Base-by-base conservation (phyloP, 1,140 invertebrate species). In the Meloidogyne exigua region DNA sequence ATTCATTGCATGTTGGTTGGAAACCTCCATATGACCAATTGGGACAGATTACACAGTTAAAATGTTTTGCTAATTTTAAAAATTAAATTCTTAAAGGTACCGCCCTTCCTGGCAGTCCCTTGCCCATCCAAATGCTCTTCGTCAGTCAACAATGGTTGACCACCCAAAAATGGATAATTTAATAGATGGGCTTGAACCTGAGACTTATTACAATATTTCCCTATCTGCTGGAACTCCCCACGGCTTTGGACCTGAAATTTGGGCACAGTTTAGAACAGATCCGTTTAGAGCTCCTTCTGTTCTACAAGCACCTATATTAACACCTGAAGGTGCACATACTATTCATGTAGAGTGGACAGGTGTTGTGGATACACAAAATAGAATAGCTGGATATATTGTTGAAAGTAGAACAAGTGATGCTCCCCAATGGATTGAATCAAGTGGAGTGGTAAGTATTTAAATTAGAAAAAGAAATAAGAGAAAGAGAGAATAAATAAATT, bases 1-100 rank as follows among this genome's bases (percentile, higher is more conserved):
- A 87, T 70, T 85, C 87, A 7, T 77, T 87, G 49, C 85, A 87
- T 68, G 82, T 87, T 72, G 65, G 81, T n/a, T 87, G 85, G 85
- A 79, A 79, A 72, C 85, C 85, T 69, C 85, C 85, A 13, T 42
- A 79, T 68, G 86, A 84, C 68, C 76, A 76, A n/a, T 75, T 84
- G 63, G 82, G 84, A 32, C 81, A 85, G 36, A 83, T 86, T 69
- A 86, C 80, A 13, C 86, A 87, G 76, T 86, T 85, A 2, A 12
- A 36, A 64, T 18, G 2, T 13, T 73, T 15, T 73, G 2, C 21
- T 44, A 15, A 25, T n/a, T n/a, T n/a, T 18, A 26, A n/a, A 44
- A 44, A 18, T 39, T 36, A 32, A 9, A 26, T 44, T 5, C 18
- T 62, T 36, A 32, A 15, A 73, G 71, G 7, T 73, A 73, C 23